Evolutionary conservation across 2,113 vertebrate genomes (phyloP), one percentile per base, ranked within the genome.

Genomic region (Aegithalos caudatus): DNA sequence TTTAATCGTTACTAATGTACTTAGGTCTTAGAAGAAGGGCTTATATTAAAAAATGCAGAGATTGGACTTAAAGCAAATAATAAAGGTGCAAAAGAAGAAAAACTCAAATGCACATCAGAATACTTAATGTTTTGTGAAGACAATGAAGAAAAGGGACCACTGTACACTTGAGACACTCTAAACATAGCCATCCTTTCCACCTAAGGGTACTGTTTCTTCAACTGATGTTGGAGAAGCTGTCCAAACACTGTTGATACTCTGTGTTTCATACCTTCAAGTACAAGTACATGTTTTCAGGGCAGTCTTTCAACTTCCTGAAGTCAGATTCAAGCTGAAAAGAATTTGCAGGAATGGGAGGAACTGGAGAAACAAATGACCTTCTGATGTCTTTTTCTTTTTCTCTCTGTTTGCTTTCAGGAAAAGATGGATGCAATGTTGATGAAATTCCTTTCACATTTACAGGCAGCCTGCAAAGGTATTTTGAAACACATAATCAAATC

Each of bases 271-370:
- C 99, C 98, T 98, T 99, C 56, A 99, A 94, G 86, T 99, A 99
- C 76, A 96, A 97, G 87, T 99, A 99, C 84, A 99, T 97, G 29
- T 94, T 81, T 92, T 99, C 97, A 0, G 99, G 98, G 54, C 97
- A 97, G 74, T 95, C 95, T 94, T 98, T 98, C 37, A 99, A 96
- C 92, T 98, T 98, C 81, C 99, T 98, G 76, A 99, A 98, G 95
- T 99, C 99, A 44, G 99, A 97, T 94, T 99, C 99, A 53, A 99
- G 98, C 89, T 99, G 99, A 94, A 99, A 99, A 78, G 99, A 98
- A 97, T 98, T 99, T 72, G 97, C 38, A 88, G 99, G 99, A 78
- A 98, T 74, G n/a, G 96, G 94, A 95, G 99, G 99, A 62, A 98
- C 77, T 44, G 90, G 42, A 67, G 71, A 53, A 45, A 62, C 31